Evolutionary conservation across 2,888 invertebrate genomes (phyloP), one percentile per base, ranked within the genome.

Genomic region (Pseudoips prasinana): DNA sequence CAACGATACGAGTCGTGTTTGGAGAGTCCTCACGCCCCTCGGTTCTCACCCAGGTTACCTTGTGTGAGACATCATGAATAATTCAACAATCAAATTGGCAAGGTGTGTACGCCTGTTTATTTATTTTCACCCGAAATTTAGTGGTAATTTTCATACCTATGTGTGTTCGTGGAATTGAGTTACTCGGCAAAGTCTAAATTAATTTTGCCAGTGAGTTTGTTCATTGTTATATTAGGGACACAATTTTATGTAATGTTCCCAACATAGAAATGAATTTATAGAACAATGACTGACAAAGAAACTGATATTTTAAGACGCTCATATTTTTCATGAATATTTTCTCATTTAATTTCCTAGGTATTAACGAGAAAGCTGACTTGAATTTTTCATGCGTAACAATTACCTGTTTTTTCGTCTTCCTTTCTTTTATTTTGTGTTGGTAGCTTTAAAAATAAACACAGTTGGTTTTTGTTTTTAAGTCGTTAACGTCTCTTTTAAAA

Each of bases 21-120:
- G 60, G 64, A 77, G 71, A 64, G 72, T 61, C 56, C 67, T 69
- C 64, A 34, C 38, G 18, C 57, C 58, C 64, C 67, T 59, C 65
- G 56, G 43, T 41, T 47, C 58, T 61, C 64, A 29, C 47, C 45
- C 58, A 51, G 42, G 42, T 38, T 30, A 29, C 39, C 65, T 56
- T 70, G 73, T 80, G 77, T 81, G 80, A 80, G 77, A 79, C 73
- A 64, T 69, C 81, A 87, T 86, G 86, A 84, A 87, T 87, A 76
- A 87, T 87, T 86, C 87, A 87, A 77, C 75, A 73, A 79, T 80
- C 76, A 81, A 86, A 86, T 86, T 81, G 82, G 78, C 80, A 75
- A 84, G 81, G 82, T 81, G 76, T 77, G 70, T 74, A 71, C 70
- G 66, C 59, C 64, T 75, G 75, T 80, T 81, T 86, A 84, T 85